Conservation (phyloP, 2,797 vertebrate species). For the Sphenodon punctatus region DNA sequence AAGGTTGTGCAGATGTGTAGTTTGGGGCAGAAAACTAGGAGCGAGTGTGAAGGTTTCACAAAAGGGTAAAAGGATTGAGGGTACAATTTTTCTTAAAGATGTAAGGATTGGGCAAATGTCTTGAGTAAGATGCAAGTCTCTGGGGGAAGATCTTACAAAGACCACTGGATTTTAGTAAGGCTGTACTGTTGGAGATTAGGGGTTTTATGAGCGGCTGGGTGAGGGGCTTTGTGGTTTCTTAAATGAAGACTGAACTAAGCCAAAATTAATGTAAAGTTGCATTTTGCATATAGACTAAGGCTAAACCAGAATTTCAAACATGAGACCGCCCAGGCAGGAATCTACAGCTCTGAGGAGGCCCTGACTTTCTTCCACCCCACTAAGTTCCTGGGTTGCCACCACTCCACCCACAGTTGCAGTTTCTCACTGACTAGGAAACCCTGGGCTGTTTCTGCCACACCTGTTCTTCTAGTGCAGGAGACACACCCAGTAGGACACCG, state of each 20-base stretch:
- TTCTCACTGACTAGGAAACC: too few species aligned
- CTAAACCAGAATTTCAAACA: not conserved
- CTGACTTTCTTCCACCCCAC: not conserved
- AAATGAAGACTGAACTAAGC: not conserved
- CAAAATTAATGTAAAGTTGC: not conserved
- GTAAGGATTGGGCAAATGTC: not conserved
- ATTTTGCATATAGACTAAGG: not conserved
- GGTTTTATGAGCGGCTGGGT: not conserved
- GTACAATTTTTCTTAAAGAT: not conserved
- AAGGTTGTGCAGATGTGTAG: not conserved
- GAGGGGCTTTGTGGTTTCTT: not conserved
- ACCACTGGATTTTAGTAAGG: not conserved
- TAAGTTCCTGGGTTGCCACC: not conserved
- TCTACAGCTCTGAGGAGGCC: fast-evolving
- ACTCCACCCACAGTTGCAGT: fast-evolving
- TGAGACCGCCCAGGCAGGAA: not conserved
- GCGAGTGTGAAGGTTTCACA: not conserved
- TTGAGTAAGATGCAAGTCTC: not conserved
- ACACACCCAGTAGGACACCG: too few species aligned
- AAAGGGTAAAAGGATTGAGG: not conserved
- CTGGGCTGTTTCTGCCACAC: too few species aligned
- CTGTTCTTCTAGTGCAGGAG: too few species aligned
- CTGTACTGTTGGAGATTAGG: not conserved
- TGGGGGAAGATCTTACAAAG: not conserved
- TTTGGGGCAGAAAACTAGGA: not conserved